These are phyloP conservation scores for human DNA, from an alignment of 2,113 vertebrate species.

Conservation along the genomic window DNA sequence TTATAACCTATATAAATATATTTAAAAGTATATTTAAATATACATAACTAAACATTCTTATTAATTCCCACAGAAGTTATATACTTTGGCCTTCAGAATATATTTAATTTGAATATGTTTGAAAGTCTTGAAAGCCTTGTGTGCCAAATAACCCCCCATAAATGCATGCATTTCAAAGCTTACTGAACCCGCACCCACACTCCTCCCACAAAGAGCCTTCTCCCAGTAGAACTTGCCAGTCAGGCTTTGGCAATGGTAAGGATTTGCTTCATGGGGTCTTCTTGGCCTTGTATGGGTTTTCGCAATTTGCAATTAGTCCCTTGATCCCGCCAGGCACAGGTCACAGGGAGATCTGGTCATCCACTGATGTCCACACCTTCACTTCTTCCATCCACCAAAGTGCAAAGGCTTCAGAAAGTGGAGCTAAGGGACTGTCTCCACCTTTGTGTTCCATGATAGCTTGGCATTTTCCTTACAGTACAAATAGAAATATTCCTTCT, in stretches of 20 bases:
- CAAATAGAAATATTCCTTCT: not conserved
- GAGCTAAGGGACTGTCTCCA: fast-evolving
- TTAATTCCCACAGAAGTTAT: not conserved
- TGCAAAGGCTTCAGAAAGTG: not conserved
- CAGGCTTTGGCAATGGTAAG: not conserved
- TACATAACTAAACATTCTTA: not conserved
- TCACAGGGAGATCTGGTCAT: not conserved
- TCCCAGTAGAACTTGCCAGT: not conserved
- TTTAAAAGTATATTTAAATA: not conserved
- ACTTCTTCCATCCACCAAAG: too few relatives aligned
- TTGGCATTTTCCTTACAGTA: not conserved
- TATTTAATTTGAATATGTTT: not conserved
- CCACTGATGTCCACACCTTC: fast-evolving
- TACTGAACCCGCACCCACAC: too few relatives aligned
- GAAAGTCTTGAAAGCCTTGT: not conserved
- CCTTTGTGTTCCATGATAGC: fast-evolving
- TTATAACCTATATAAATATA: not conserved
- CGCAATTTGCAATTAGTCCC: not conserved
- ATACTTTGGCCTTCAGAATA: not conserved
- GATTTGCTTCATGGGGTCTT: not conserved
- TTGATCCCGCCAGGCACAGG: too few relatives aligned
- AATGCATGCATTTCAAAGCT: not conserved
- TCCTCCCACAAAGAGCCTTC: not conserved
- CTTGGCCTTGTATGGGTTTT: not conserved
- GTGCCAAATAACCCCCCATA: not conserved